A percentile compares a stretch with the other conserved stretches of the same genome.
Evolutionary conservation across 2,797 vertebrate genomes (phyloP).

Genomic region (Hozukius guyotensis): DNA sequence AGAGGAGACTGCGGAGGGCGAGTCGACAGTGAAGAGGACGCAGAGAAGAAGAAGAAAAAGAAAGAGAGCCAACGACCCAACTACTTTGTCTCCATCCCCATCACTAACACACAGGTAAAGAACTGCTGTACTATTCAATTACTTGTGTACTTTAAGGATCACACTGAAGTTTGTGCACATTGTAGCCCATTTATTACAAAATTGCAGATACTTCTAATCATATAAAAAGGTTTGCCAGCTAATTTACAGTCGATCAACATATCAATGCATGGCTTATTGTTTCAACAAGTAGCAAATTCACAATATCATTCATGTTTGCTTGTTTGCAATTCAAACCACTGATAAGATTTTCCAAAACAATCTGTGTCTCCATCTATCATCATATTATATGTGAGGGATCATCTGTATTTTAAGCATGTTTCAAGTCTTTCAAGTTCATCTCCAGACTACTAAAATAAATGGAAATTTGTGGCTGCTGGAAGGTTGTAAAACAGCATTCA

Average conservation of each 20-base stretch:
- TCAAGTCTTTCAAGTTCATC: not conserved
- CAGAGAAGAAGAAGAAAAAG: slow-evolving; percentile 82
- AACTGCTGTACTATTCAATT: not conserved
- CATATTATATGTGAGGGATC: not conserved
- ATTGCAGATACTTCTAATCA: not conserved
- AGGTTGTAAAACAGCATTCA: not conserved
- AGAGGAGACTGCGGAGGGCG: slow-evolving; percentile 66
- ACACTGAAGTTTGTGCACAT: not conserved
- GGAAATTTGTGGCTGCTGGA: not conserved
- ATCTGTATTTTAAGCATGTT: not conserved
- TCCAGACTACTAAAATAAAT: not conserved
- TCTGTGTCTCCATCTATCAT: not conserved
- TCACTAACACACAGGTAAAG: slow-evolving; percentile 90
- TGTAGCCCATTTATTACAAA: not conserved
- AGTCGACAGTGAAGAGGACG: slow-evolving; percentile 80
- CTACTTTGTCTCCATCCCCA: slow-evolving; percentile 95
- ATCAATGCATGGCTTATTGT: not conserved
- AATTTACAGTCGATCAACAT: not conserved
- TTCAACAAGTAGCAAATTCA: not conserved
- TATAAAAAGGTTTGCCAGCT: not conserved
- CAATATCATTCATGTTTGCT: not conserved
- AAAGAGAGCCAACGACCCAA: slow-evolving; percentile 85
- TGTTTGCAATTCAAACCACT: not conserved
- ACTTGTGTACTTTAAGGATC: not conserved
- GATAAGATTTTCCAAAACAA: not conserved